A percentile compares a stretch with the other conserved stretches of the same genome.
phyloP scores from a whole-genome alignment of 2,797 vertebrate genomes.

The Alcedo quadribrachys region DNA sequence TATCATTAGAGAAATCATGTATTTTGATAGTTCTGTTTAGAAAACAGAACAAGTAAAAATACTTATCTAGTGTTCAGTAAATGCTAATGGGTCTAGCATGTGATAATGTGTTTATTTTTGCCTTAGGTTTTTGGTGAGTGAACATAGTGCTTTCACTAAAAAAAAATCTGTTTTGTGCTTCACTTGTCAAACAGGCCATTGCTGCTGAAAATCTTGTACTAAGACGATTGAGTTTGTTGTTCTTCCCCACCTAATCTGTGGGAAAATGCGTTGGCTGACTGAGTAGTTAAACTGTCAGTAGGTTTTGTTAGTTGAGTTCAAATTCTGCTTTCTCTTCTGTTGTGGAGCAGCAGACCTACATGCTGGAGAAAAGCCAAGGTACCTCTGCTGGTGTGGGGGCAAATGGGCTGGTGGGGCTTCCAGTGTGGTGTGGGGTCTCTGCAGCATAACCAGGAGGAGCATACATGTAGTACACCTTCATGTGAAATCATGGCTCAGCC shows the following conservation, averaged over 20 bases:
- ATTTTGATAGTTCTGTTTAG: conserved; percentile 37
- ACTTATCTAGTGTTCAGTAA: conserved; percentile 11
- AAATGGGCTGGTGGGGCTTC: not conserved
- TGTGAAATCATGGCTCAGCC: not conserved
- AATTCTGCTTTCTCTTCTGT: not conserved
- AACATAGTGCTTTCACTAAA: not conserved
- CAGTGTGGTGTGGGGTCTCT: not conserved
- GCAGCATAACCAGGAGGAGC: not conserved
- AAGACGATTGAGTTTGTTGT: not conserved
- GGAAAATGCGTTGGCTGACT: not conserved
- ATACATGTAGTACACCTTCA: not conserved
- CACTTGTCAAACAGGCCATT: not conserved
- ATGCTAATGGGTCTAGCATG: conserved; percentile 1
- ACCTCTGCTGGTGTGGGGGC: not conserved
- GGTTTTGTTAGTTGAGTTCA: not conserved
- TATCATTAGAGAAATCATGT: conserved; percentile 43
- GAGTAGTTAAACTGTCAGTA: not conserved
- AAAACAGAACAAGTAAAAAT: conserved; percentile 37
- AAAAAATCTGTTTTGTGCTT: conserved; percentile 2
- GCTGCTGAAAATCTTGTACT: not conserved
- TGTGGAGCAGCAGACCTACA: not conserved
- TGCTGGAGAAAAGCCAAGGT: not conserved
- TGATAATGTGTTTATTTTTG: conserved; percentile 47
- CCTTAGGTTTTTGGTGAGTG: not conserved
- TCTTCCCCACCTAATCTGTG: not conserved